Evolutionary conservation across 35 echinoderm and acorn worm species (phyloP), one percentile per base, ranked within the genome.

Genomic region (Chiridota heheva): DNA sequence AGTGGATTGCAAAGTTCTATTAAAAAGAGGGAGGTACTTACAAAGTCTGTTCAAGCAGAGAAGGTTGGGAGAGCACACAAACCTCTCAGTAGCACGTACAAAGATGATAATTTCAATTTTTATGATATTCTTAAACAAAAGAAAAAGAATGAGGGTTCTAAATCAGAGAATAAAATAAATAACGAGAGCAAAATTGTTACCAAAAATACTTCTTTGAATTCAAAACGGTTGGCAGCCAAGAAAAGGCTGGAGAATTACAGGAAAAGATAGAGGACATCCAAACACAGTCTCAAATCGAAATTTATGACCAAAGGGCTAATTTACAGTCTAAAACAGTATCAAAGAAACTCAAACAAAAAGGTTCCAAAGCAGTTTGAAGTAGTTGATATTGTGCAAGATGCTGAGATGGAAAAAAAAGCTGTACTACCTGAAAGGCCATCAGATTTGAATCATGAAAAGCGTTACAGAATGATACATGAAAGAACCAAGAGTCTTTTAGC

Each of bases 401-500:
- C 10, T 27, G 62, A 31, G 42, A 61, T 18, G 31, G 57, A 42
- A 42, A 43, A 37, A 20, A 61, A 36, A 47, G 38, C 27, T 24
- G 36, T 27, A 62, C 35, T 38, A 20, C 42, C 32, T 16, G 42
- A 8, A 5, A 46, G 38, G 31, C 3, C 28, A 67, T 61, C 57
- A 32, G 84, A 78, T 13, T 40, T 45, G 16, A 37, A 71, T 22
- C 69, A 77, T 29, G 37, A 82, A 29, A 82, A 42, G 45, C 67
- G 81, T 37, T 77, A 38, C 49, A 63, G 16, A 37, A 71, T 72
- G 65, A 69, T 88, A 41, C 84, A 59, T 77, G 82, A 87, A 63
- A 71, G 85, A 55, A 93, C 90, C 5, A 49, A 83, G 39, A 84
- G 49, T 44, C 82, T 93, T 59, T 46, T 93, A 17, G 80, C 69